Evolutionary conservation across 2,888 invertebrate genomes (phyloP), one percentile per base, ranked within the genome.

Genomic region (Agrotis ipsilon): DNA sequence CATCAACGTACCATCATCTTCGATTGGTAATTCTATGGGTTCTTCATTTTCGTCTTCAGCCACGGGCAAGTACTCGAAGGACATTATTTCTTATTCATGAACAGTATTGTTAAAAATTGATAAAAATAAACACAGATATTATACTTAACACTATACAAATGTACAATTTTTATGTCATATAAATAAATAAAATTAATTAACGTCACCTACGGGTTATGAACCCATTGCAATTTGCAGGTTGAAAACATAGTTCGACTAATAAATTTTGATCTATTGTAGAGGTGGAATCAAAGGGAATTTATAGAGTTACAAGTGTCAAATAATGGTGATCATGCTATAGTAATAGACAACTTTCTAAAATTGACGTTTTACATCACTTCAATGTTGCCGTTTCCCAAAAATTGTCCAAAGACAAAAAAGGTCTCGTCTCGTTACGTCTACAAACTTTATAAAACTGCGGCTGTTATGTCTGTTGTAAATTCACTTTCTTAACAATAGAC

Each of bases 41-140:
- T 99, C 99, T 92, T 99, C 99, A 89, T 98, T 98, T 97, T 99
- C 99, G 90, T 99, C 99, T 96, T 99, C 99, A 83, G 99, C 98
- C 86, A 99, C 99, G 97, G 99, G 98, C 94, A 99, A 97, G 93
- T 97, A 97, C 90, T 96, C 96, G 95, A 95, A 96, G 92, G 96
- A 96, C 96, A 96, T 96, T 96, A 95, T 96, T 95, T 93, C 92
- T 94, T 94, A 93, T 78, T 94, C 96, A 96, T 96, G 92, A 94
- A 96, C 95, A 90, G 91, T 92, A 90, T 87, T 89, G 87, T 88
- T 91, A 91, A 90, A 93, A 91, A 90, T 87, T 88, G 90, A 90
- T 93, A 93, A 92, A 92, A 94, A 92, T 92, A 93, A 92, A 94
- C 93, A 93, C 93, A 88, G 91, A 88, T 92, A 89, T 91, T 94